phyloP scores from a whole-genome alignment of 2,888 invertebrate species.

The Pelosia muscerda region DNA sequence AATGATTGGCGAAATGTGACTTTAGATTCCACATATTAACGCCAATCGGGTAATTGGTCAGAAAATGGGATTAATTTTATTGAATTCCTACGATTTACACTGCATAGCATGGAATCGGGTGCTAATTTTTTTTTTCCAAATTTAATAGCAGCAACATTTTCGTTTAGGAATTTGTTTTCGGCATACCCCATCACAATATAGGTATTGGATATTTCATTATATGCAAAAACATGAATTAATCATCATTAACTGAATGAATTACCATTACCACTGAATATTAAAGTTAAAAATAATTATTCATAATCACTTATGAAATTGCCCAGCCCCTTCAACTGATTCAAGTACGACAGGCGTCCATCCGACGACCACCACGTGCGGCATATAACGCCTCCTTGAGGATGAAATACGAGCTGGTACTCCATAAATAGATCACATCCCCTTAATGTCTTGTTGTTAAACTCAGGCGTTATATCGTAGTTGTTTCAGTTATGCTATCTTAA shows the following conservation, averaged over 20 bases:
- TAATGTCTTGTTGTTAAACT: constrained; percentile 79
- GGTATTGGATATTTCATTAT: too few species aligned
- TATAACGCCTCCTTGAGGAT: constrained; percentile 75
- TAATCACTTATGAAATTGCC: neutral
- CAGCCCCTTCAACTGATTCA: constrained; percentile 1
- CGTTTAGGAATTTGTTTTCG: too few species aligned
- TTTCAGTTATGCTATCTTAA: constrained; percentile 28
- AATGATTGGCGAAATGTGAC: too few species aligned
- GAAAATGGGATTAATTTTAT: too few species aligned
- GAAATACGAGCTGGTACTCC: constrained; percentile 71
- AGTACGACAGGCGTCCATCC: constrained; percentile 30
- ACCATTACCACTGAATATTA: neutral
- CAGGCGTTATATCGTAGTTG: constrained; percentile 53
- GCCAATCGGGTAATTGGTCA: too few species aligned
- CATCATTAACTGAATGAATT: too few species aligned
- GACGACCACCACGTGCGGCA: constrained; percentile 75
- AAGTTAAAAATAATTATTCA: neutral
- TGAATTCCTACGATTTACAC: too few species aligned
- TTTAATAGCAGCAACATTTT: too few species aligned
- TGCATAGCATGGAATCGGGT: too few species aligned
- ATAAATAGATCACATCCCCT: constrained; percentile 62
- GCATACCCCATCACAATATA: too few species aligned
- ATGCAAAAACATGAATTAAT: neutral
- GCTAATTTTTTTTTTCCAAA: too few species aligned
- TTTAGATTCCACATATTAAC: too few species aligned